A percentile compares a stretch with the other conserved stretches of the same genome.
Evolutionary conservation across 1,140 invertebrate genomes (phyloP).

Genomic region (Bombus waltoni): DNA sequence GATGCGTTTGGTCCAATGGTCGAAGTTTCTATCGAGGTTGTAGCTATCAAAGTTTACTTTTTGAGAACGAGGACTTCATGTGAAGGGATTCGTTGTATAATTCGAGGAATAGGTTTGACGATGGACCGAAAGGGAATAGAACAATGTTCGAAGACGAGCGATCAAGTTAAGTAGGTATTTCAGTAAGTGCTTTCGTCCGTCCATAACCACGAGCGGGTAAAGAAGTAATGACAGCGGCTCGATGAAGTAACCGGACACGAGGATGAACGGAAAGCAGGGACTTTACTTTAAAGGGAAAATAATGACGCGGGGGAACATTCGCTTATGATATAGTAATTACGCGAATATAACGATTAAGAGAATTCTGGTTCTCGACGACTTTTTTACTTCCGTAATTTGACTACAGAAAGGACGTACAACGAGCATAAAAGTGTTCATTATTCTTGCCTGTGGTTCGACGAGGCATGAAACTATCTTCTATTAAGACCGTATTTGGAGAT

Average conservation of each 20-base stretch:
- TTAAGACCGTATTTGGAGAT: background rate
- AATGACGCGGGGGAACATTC: slow-evolving; percentile 18
- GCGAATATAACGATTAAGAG: slow-evolving; percentile 12
- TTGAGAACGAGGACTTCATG: background rate
- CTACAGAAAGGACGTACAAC: background rate
- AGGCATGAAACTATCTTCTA: background rate
- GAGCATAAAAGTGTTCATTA: slow-evolving; percentile 12
- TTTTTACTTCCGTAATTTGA: background rate
- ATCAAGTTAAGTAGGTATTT: slow-evolving; percentile 34
- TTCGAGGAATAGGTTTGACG: slow-evolving; percentile 5
- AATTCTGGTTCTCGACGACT: background rate
- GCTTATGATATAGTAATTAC: slow-evolving; percentile 26
- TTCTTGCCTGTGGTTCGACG: background rate
- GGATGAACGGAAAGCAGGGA: background rate
- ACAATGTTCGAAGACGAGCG: slow-evolving; percentile 5
- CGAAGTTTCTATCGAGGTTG: background rate
- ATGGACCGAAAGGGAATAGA: background rate
- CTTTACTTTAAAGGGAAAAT: slow-evolving; percentile 6
- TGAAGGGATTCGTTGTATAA: background rate
- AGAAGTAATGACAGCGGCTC: background rate
- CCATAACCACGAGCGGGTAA: slow-evolving; percentile 3
- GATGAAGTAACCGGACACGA: slow-evolving; percentile 3
- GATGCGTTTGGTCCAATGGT: too few relatives aligned
- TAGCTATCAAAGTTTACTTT: background rate
- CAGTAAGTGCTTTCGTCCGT: slow-evolving; percentile 3